Percentiles rank a stretch among this genome's conserved stretches.
Conservation (phyloP, 2,113 vertebrate species). For the Semnornis frantzii region DNA sequence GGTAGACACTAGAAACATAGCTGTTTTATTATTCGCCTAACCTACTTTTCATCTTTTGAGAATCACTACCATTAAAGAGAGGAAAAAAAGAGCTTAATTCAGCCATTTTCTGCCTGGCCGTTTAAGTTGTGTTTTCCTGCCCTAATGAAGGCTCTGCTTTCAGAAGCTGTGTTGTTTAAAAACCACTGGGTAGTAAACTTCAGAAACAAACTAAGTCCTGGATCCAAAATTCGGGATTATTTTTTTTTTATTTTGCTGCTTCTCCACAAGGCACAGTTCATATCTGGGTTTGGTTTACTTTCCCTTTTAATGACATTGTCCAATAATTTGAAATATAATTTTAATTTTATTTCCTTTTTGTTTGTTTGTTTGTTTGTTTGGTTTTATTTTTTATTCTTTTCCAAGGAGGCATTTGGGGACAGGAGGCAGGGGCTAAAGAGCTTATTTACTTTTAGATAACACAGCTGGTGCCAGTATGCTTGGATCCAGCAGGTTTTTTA, state of each 20-base stretch:
- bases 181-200: conserved; percentile 38
- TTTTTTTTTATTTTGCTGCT: background rate
- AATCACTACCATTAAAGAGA: conserved; percentile 65
- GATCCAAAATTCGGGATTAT: conserved; percentile 2
- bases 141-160: conserved; percentile 62
- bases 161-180: conserved; percentile 51
- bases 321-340: background rate
- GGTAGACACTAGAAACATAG: conserved; percentile 83
- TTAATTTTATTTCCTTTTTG: background rate
- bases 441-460: conserved; percentile 40
- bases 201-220: conserved; percentile 21
- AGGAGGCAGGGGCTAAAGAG: conserved; percentile 1
- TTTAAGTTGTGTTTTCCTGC: conserved; percentile 72
- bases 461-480: background rate
- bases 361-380: too few species aligned
- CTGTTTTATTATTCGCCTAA: conserved; percentile 81
- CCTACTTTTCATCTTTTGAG: conserved; percentile 81
- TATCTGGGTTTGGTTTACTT: conserved; percentile 38
- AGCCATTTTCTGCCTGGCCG: conserved; percentile 75
- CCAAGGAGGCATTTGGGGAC: background rate
- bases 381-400: too few species aligned
- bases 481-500: background rate
- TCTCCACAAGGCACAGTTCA: background rate
- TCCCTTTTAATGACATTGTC: background rate
- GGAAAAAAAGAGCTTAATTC: conserved; percentile 76